phyloP scores from a whole-genome alignment of 1,140 invertebrate species.

The Drosophila rhopaloa region DNA sequence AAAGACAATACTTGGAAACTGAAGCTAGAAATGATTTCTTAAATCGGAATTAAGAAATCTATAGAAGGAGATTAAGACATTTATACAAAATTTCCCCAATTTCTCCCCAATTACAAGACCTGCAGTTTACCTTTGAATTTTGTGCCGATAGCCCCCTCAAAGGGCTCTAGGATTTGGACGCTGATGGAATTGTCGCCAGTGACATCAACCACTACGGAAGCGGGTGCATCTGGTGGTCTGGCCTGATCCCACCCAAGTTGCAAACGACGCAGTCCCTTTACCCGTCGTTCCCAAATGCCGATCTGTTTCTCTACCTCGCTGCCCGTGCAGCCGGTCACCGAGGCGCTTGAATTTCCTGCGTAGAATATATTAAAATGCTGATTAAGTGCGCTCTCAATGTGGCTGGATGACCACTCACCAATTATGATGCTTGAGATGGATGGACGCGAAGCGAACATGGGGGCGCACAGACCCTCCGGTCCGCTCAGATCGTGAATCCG shows the following conservation, averaged over 20 bases:
- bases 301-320: constrained; percentile 93
- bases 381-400: constrained; percentile 17
- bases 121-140: constrained; percentile 92
- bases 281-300: constrained; percentile 93
- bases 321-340: constrained; percentile 88
- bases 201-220: constrained; percentile 92
- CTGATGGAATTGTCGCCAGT: constrained; percentile 91
- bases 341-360: constrained; percentile 82
- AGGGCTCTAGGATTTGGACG: constrained; percentile 86
- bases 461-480: constrained; percentile 69
- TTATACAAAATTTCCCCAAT: background rate
- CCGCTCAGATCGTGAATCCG: constrained; percentile 90
- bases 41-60: too few species aligned
- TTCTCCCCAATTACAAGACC: background rate
- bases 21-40: too few species aligned
- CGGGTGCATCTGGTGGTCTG: constrained; percentile 92
- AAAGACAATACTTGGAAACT: too few species aligned
- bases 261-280: constrained; percentile 90
- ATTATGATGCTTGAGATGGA: constrained; percentile 84
- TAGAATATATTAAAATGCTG: constrained; percentile 6
- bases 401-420: constrained; percentile 56
- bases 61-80: too few species aligned
- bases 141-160: constrained; percentile 90
- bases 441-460: constrained; percentile 73
- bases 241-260: constrained; percentile 87